Evolutionary conservation across 1,140 invertebrate genomes (phyloP).

Genomic region (Ceratitis capitata): DNA sequence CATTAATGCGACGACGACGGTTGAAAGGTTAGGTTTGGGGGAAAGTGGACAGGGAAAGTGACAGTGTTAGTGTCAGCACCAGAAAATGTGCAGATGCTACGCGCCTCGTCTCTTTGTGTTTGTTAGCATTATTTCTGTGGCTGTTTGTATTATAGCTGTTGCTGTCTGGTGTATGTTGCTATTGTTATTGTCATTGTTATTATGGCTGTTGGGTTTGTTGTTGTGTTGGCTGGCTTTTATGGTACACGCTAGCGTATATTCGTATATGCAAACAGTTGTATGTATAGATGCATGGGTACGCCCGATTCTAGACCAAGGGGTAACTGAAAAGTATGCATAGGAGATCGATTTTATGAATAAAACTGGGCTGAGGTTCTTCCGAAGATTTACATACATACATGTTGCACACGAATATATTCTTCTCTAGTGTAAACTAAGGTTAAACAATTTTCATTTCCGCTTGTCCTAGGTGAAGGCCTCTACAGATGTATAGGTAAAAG

Average conservation of each 20-base stretch:
- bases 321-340: too few relatives aligned
- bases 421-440: too few relatives aligned
- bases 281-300: too few relatives aligned
- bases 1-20: background rate
- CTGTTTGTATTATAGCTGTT: conserved; percentile 28
- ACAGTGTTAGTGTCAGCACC: background rate
- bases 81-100: conserved; percentile 32
- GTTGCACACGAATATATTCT: too few relatives aligned
- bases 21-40: background rate
- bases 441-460: too few relatives aligned
- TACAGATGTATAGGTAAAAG: too few relatives aligned
- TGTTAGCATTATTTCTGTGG: conserved; percentile 28
- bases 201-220: background rate
- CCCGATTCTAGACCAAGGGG: too few relatives aligned
- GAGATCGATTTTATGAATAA: too few relatives aligned
- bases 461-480: too few relatives aligned
- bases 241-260: background rate
- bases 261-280: too few relatives aligned
- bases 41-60: background rate
- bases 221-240: conserved; percentile 21
- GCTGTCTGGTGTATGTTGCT: background rate
- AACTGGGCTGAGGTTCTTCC: too few relatives aligned
- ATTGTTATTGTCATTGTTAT: conserved; percentile 20
- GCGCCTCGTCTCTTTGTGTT: background rate
- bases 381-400: too few relatives aligned